Evolutionary conservation across 2,797 vertebrate genomes (phyloP).

Genomic region (Nyctibius grandis): DNA sequence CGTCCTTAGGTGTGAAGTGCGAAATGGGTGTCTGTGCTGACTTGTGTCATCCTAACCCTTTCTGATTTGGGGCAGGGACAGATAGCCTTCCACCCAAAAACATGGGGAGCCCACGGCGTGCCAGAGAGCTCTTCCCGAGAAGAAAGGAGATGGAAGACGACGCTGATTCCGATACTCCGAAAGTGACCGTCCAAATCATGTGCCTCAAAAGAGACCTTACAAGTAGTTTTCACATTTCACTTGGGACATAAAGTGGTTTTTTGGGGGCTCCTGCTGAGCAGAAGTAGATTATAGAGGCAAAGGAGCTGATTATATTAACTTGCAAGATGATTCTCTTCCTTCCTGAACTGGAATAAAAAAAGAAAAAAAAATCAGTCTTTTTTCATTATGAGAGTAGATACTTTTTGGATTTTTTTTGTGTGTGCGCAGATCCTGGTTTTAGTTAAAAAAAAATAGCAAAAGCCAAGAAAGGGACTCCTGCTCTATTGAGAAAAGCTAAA

Average conservation of each 20-base stretch:
- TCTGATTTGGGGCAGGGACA: conserved; percentile 58
- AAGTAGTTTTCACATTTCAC: conserved; percentile 54
- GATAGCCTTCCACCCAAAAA: conserved; percentile 36
- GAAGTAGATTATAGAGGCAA: conserved; percentile 50
- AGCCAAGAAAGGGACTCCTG: conserved; percentile 50
- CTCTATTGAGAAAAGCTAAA: conserved; percentile 58
- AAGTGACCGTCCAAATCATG: conserved; percentile 16
- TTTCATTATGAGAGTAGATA: conserved; percentile 62
- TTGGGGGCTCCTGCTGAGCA: conserved; percentile 23
- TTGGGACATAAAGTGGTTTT: conserved; percentile 49
- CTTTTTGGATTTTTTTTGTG: neutral
- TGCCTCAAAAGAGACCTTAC: conserved; percentile 70
- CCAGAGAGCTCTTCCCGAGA: neutral
- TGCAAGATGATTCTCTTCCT: conserved; percentile 60
- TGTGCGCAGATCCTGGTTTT: conserved; percentile 44
- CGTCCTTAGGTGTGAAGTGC: conserved; percentile 62
- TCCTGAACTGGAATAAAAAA: conserved; percentile 67
- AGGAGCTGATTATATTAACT: conserved; percentile 60
- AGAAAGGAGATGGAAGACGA: conserved; percentile 16
- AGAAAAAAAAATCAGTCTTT: conserved; percentile 45
- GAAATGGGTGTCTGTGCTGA: conserved; percentile 70
- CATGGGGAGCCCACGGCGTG: neutral
- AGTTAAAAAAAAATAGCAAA: conserved; percentile 39
- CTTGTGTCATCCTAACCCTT: conserved; percentile 64
- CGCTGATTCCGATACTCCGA: neutral